Percentiles rank a stretch among this genome's conserved stretches.
These are phyloP conservation scores for Okapia johnstoni DNA, from an alignment of 2,113 vertebrate species.

Conservation along the genomic window DNA sequence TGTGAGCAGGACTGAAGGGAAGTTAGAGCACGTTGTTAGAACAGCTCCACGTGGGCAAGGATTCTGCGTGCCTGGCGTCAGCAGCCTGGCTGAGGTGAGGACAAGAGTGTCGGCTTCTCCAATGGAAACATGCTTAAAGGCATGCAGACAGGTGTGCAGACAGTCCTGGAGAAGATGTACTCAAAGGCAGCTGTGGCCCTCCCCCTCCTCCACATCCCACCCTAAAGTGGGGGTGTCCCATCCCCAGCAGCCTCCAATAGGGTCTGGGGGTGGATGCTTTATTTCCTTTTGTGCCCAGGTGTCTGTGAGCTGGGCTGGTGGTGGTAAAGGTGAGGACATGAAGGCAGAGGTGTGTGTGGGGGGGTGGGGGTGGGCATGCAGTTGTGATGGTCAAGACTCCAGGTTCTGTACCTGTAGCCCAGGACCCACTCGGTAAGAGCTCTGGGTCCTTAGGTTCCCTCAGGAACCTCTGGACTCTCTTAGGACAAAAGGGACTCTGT, in stretches of 20 bases:
- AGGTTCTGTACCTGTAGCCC: neutral
- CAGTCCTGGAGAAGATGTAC: neutral
- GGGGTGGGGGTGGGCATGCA: rapidly evolving
- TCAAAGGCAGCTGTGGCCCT: neutral
- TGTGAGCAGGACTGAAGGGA: rapidly evolving
- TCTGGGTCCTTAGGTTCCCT: no score
- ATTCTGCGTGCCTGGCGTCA: rapidly evolving
- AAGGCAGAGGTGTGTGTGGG: neutral
- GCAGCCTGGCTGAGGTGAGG: rapidly evolving
- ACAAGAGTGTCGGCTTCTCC: rapidly evolving
- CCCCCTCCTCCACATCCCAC: neutral
- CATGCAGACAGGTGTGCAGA: neutral
- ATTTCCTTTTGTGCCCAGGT: neutral
- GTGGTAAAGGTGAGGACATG: neutral
- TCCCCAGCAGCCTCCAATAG: neutral
- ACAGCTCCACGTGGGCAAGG: neutral
- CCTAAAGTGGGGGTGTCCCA: neutral
- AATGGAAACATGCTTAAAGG: neutral
- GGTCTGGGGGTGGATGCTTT: neutral
- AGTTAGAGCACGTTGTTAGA: neutral
- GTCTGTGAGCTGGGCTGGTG: no score
- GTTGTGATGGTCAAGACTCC: neutral
- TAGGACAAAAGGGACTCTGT: no score
- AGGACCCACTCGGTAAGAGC: rapidly evolving
- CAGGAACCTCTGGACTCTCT: no score